Evolutionary conservation across 2,888 invertebrate species (phyloP), one percentile per base, ranked within the genome.

Genomic region (Dorcus hopei): DNA sequence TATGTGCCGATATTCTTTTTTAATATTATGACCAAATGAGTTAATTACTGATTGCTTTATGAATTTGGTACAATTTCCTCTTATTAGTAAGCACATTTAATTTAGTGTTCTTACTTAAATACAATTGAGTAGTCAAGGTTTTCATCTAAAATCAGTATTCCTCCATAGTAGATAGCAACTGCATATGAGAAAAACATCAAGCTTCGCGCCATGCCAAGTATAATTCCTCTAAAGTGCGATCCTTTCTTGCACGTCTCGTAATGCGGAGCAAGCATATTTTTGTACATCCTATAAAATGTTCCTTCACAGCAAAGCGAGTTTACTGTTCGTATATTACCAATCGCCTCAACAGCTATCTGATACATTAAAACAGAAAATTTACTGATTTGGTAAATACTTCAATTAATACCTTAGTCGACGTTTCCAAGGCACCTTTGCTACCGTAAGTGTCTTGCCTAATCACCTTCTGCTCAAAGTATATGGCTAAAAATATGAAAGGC

Each of bases 261-360:
- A 0, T 87, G 85, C 0, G 86, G 85, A 42, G 72, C 64, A 8
- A 90, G 75, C 54, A 83, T 80, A 0, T 73, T 74, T 3, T 82
- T 81, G 70, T 89, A 90, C 60, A 83, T 82, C 0, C 74, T 65
- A 19, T 84, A 80, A 75, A 90, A 88, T 41, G 81, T 80, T 33
- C 82, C 79, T 73, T 90, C 90, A 16, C 85, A 79, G 2, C 88
- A 87, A n/a, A 89, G 74, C 0, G 87, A 85, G 0, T 84, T 87
- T 0, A 89, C 88, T 1, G 90, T 90, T 19, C 89, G 82, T 6
- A 89, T 86, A 66, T 88, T 88, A 4, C 86, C 82, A 4, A 89
- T 87, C 1, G 87, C 87, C 72, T 90, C 89, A 16, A 88, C 86
- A 2, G 89, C 86, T 56, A 88, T 80, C 84, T 84, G 69, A 23